A percentile compares a stretch with the other conserved stretches of the same genome.
phyloP scores from a whole-genome alignment of 2,113 vertebrate genomes.

The Illadopsis cleaveri region DNA sequence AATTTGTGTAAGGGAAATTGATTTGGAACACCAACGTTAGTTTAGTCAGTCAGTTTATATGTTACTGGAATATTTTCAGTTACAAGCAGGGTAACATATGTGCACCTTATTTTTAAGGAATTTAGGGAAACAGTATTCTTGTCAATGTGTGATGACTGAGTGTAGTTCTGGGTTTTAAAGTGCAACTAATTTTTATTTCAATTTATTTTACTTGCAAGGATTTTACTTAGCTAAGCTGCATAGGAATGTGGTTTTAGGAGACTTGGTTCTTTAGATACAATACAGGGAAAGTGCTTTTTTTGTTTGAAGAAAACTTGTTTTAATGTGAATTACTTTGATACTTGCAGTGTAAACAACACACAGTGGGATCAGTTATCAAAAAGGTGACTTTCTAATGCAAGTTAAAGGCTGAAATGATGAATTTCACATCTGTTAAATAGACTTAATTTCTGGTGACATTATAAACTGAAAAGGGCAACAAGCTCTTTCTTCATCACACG shows the following conservation, averaged over 20 bases:
- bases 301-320: neutral
- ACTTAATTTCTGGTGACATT: conserved; percentile 70
- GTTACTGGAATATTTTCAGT: neutral
- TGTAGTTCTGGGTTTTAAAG: neutral
- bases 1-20: neutral
- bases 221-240: neutral
- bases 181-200: neutral
- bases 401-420: conserved; percentile 62
- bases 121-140: neutral
- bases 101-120: neutral
- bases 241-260: neutral
- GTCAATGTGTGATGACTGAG: neutral
- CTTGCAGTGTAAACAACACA: conserved; percentile 1
- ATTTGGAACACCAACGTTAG: neutral
- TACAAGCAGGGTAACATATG: neutral
- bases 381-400: conserved; percentile 51
- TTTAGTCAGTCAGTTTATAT: neutral
- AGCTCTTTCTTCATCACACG: conserved; percentile 46
- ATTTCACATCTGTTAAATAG: conserved; percentile 66
- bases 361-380: conserved; percentile 60
- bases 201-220: neutral
- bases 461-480: conserved; percentile 74
- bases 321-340: conserved; percentile 21
- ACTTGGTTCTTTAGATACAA: neutral
- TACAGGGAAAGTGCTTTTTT: neutral